Conservation (phyloP, 2,888 invertebrate genomes). For the Neoitamus cyanurus region DNA sequence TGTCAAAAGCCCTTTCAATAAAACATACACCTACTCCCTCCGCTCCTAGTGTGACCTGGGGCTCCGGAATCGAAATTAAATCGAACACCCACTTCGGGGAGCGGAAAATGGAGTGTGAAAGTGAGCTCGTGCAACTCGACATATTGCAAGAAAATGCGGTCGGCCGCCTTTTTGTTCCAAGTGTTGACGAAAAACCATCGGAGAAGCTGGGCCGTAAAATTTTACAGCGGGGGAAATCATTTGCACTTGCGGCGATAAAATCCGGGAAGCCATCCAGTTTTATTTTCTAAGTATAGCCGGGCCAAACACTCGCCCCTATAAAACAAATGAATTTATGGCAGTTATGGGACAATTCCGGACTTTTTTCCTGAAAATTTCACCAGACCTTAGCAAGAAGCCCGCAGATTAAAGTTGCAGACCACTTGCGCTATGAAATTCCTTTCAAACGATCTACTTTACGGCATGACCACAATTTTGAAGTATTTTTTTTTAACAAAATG, state of each 20-base stretch:
- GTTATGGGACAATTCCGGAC: neutral
- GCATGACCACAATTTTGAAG: no score
- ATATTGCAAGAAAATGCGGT: neutral
- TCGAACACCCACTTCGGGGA: neutral
- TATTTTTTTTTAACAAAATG: no score
- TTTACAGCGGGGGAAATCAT: neutral
- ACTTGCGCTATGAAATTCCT: neutral
- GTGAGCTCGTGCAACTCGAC: neutral
- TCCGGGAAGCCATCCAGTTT: neutral
- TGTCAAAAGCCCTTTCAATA: neutral
- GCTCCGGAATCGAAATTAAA: neutral
- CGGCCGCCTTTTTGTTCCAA: neutral
- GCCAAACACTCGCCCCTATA: neutral
- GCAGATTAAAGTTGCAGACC: neutral
- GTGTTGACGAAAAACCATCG: neutral
- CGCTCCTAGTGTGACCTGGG: neutral
- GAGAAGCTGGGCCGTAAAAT: neutral
- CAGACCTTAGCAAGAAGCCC: neutral
- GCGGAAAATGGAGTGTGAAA: neutral
- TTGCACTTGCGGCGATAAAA: neutral
- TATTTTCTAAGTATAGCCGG: neutral
- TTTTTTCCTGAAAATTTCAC: neutral
- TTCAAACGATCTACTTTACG: no score
- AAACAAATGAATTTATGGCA: neutral
- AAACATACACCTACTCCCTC: neutral